Percentiles rank a stretch among this genome's conserved stretches.
These are phyloP conservation scores for Botia kubotai DNA, from an alignment of 2,797 vertebrate species.

Conservation along the genomic window DNA sequence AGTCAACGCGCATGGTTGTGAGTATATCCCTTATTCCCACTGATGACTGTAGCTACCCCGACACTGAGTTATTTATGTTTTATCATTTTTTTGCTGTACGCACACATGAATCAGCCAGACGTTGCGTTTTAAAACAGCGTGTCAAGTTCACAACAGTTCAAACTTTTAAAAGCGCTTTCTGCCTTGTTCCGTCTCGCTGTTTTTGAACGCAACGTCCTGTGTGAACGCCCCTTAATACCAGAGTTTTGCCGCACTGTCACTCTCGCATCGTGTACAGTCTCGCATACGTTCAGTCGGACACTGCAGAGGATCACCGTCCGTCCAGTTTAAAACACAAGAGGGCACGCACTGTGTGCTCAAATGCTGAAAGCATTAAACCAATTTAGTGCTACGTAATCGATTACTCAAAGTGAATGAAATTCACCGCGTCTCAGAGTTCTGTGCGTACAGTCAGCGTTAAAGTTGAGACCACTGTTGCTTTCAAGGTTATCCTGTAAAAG, in stretches of 20 bases:
- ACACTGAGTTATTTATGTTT: too few relatives aligned
- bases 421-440: background rate
- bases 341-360: background rate
- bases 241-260: constrained; percentile 71
- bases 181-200: background rate
- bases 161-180: background rate
- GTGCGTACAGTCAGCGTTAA: constrained; percentile 43
- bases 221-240: constrained; percentile 12
- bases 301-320: constrained; percentile 57
- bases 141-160: constrained; percentile 26
- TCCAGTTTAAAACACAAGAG: background rate
- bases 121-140: background rate
- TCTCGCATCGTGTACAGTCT: constrained; percentile 50
- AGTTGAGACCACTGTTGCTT: constrained; percentile 64
- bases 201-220: background rate
- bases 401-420: background rate
- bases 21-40: background rate
- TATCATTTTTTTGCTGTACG: too few relatives aligned
- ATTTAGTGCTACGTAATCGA: constrained; percentile 30
- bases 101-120: too few relatives aligned
- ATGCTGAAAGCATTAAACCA: constrained; percentile 14
- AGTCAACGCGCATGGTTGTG: constrained; percentile 16
- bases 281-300: constrained; percentile 53
- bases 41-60: constrained; percentile 52
- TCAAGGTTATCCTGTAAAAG: constrained; percentile 56